Evolutionary conservation across 2,113 vertebrate species (phyloP).

Genomic region (Albula glossodonta): DNA sequence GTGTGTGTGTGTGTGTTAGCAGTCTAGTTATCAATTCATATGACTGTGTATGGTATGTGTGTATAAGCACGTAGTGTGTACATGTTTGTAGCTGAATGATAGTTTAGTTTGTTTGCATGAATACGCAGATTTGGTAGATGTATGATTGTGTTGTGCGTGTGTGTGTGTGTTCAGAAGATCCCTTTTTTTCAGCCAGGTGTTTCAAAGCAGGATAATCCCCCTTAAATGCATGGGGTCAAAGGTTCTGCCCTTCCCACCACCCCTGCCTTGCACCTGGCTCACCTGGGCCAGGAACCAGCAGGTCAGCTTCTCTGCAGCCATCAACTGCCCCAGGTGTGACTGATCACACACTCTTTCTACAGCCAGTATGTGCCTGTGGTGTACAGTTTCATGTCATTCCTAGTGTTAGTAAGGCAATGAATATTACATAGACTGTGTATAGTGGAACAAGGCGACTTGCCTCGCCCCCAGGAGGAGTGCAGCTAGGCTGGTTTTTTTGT

Average conservation of each 20-base stretch:
- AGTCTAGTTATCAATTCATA: no score
- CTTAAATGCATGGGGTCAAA: constrained; percentile 35
- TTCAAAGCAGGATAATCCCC: constrained; percentile 36
- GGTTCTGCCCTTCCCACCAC: constrained; percentile 42
- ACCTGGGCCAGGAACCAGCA: constrained; percentile 39
- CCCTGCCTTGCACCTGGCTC: constrained; percentile 41
- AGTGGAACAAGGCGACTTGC: background rate
- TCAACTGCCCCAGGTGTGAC: background rate
- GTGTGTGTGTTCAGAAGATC: background rate
- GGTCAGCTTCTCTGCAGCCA: constrained; percentile 30
- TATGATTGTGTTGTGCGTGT: background rate
- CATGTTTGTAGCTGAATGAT: no score
- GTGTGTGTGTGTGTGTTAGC: background rate
- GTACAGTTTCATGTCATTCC: background rate
- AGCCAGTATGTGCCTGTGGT: background rate
- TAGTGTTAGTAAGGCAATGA: background rate
- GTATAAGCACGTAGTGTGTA: no score
- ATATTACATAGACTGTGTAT: background rate
- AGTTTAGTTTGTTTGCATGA: no score
- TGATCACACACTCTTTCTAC: background rate
- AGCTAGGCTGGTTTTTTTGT: background rate
- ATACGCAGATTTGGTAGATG: no score
- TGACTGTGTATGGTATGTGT: no score
- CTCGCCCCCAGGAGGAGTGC: background rate
- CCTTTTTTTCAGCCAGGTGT: constrained; percentile 1